These are phyloP conservation scores for Leucophenga maculata DNA, from an alignment of 2,888 invertebrate species.

Conservation along the genomic window DNA sequence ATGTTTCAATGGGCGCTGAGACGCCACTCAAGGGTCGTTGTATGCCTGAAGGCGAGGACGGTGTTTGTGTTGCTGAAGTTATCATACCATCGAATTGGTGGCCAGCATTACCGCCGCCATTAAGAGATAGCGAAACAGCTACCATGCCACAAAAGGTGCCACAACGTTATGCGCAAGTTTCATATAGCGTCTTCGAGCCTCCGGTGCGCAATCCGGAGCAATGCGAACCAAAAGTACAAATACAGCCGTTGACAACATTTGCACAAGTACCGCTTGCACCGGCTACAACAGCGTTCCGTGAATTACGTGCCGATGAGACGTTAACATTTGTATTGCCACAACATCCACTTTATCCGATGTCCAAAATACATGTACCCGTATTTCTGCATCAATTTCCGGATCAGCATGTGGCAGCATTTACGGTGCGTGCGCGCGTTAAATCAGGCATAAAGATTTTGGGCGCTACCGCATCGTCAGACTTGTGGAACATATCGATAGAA, in stretches of 20 bases:
- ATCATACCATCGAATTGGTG: constrained; percentile 94
- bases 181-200: constrained; percentile 91
- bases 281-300: constrained; percentile 86
- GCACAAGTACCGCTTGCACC: constrained; percentile 81
- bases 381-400: constrained; percentile 83
- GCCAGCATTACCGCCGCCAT: constrained; percentile 81
- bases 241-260: constrained; percentile 79
- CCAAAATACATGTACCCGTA: constrained; percentile 91
- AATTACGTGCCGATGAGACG: constrained; percentile 86
- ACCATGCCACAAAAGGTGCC: constrained; percentile 76
- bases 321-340: constrained; percentile 90
- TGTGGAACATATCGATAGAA: constrained; percentile 92
- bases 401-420: constrained; percentile 83
- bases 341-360: constrained; percentile 90
- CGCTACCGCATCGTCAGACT: constrained; percentile 82
- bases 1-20: constrained; percentile 78
- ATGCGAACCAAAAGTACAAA: constrained; percentile 83
- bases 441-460: constrained; percentile 89
- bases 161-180: constrained; percentile 83
- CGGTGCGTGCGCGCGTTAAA: constrained; percentile 92
- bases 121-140: constrained; percentile 76
- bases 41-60: constrained; percentile 92
- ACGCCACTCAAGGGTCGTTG: constrained; percentile 88
- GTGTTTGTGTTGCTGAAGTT: constrained; percentile 91
- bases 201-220: constrained; percentile 78